Conservation (phyloP, 2,888 invertebrate species). For the Oxycera nigricornis region DNA sequence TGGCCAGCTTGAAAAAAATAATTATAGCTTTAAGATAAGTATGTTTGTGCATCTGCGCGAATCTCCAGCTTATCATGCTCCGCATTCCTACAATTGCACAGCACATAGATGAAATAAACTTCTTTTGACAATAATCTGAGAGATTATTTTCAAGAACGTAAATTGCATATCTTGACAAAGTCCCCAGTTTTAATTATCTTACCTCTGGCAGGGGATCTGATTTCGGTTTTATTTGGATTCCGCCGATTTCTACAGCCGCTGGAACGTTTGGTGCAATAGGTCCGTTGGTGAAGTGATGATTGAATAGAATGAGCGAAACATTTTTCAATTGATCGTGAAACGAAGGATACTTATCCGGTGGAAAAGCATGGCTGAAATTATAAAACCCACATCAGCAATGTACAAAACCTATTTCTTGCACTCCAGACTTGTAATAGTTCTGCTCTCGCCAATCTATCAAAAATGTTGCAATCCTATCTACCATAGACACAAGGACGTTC, state of each 20-base stretch:
- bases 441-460: not conserved
- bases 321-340: constrained; percentile 55
- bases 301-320: constrained; percentile 58
- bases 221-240: constrained; percentile 56
- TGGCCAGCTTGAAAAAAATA: too few species aligned
- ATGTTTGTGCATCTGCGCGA: too few species aligned
- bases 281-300: constrained; percentile 59
- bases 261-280: constrained; percentile 50
- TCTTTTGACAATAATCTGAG: too few species aligned
- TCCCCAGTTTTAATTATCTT: too few species aligned
- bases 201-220: constrained; percentile 48
- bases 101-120: too few species aligned
- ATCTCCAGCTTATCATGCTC: too few species aligned
- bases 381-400: too few species aligned
- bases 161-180: too few species aligned
- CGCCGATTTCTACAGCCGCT: constrained; percentile 40
- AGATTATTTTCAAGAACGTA: too few species aligned
- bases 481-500: not conserved
- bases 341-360: constrained; percentile 39
- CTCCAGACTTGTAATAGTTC: not conserved
- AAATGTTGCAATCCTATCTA: not conserved
- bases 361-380: constrained; percentile 40
- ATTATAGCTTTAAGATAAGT: too few species aligned
- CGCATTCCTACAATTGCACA: too few species aligned
- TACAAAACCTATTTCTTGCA: not conserved